Conservation (phyloP, 2,113 vertebrate genomes). For the Phalacrocorax aristotelis region DNA sequence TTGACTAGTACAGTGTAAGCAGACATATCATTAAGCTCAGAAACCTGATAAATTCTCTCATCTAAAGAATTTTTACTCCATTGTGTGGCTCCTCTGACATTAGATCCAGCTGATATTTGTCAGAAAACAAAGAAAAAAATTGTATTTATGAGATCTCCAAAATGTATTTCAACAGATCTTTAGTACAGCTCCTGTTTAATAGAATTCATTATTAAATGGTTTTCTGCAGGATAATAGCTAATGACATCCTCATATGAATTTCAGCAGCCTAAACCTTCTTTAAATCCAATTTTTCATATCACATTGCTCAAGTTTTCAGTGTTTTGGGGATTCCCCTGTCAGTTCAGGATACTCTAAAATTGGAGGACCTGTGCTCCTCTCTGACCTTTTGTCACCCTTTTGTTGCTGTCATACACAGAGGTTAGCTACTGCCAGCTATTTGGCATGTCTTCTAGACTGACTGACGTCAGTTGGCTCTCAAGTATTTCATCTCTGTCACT, state of each 20-base stretch:
- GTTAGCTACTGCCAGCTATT: background rate
- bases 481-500: background rate
- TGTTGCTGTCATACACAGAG: background rate
- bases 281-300: background rate
- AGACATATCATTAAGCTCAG: background rate
- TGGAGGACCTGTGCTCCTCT: background rate
- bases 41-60: background rate
- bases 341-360: background rate
- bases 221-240: background rate
- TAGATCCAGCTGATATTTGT: background rate
- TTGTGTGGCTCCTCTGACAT: background rate
- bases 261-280: background rate
- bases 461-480: background rate
- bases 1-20: background rate
- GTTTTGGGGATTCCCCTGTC: background rate
- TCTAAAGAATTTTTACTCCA: background rate
- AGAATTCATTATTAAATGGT: background rate
- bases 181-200: background rate
- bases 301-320: background rate
- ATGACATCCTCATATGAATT: background rate
- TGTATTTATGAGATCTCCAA: background rate
- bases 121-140: background rate
- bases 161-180: background rate
- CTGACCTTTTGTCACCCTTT: background rate
- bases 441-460: background rate